phyloP scores from a whole-genome alignment of 2,888 invertebrate genomes.

The Synergus japonicus region DNA sequence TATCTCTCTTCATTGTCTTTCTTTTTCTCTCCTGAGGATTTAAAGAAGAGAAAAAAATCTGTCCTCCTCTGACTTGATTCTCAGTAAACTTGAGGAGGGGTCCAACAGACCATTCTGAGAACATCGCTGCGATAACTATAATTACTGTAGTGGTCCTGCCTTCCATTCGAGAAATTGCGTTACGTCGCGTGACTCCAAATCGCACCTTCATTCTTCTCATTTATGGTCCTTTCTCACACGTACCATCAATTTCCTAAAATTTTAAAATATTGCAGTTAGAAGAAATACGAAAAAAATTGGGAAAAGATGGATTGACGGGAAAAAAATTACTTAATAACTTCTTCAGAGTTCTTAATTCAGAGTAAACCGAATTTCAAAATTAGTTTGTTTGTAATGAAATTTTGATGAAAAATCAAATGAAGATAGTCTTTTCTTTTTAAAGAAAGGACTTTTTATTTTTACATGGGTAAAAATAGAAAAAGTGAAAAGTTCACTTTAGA shows the following conservation, averaged over 20 bases:
- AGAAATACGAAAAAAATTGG: neutral
- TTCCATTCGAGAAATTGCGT: constrained; percentile 57
- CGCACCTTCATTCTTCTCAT: constrained; percentile 40
- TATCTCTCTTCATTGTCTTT: constrained; percentile 49
- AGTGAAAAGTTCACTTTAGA: too few species aligned
- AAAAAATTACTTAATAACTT: neutral
- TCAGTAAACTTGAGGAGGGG: constrained; percentile 64
- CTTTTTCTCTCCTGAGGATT: constrained; percentile 47
- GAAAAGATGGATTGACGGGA: neutral
- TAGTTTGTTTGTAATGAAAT: neutral
- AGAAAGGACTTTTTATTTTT: neutral
- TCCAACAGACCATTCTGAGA: constrained; percentile 68
- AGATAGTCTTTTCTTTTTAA: neutral
- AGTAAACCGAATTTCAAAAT: neutral
- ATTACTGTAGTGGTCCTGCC: constrained; percentile 64
- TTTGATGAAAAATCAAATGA: neutral
- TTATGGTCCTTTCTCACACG: constrained; percentile 20
- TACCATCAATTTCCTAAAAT: neutral
- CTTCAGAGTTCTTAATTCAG: neutral
- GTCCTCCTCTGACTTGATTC: constrained; percentile 62
- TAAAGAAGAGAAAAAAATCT: constrained; percentile 28
- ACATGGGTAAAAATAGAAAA: neutral
- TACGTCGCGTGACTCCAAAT: constrained; percentile 54
- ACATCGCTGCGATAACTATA: constrained; percentile 68
- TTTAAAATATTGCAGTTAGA: neutral